Base-by-base conservation (phyloP, 2,113 vertebrate species). In the Syrrhaptes paradoxus region DNA sequence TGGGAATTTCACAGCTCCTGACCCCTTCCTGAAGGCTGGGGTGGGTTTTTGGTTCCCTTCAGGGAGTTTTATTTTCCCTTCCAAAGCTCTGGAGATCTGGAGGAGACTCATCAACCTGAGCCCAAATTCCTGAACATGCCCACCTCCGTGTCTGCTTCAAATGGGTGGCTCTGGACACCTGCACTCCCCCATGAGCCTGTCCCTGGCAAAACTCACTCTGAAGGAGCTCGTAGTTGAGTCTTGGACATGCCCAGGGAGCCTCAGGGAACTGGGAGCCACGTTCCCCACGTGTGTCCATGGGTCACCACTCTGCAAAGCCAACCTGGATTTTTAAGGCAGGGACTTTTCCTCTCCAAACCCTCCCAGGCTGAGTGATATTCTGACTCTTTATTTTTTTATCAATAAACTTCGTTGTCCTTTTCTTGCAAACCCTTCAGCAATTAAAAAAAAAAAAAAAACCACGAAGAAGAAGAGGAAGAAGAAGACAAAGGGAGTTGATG, bases 401-500 rank as follows among this genome's bases (percentile, higher is more conserved):
- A 58, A 96, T 93, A 90, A 88, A 89, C 36, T 88, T 94, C 70
- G 90, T 91, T 88, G 87, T 62, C 82, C 78, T 87, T 93, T 89
- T 93, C 80, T 90, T 48, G 15, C 91, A 80, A 94, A 85, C 68
- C 55, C 59, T 93, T 82, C 94, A 92, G 94, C 95, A 97, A 96
- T 95, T 95, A 96, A 92, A 93, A 83, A 51, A 43, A 62, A 76
- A 22, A 31, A 38, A 31, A 21, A n/a, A 54, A 9, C n/a, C 5
- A 41, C 49, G 58, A 79, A 83, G 67, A 87, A 80, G 92, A 92
- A n/a, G 95, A 95, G 22, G 94, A 97, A 87, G 90, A 91, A 90
- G 90, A 95, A 94, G 94, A 96, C 95, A 96, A 97, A 97, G 96
- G 95, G 95, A 97, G 95, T 96, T 96, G 95, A 97, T 96, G 97